These are phyloP conservation scores for Cnemophilus loriae DNA, from an alignment of 2,113 vertebrate species.

Conservation along the genomic window DNA sequence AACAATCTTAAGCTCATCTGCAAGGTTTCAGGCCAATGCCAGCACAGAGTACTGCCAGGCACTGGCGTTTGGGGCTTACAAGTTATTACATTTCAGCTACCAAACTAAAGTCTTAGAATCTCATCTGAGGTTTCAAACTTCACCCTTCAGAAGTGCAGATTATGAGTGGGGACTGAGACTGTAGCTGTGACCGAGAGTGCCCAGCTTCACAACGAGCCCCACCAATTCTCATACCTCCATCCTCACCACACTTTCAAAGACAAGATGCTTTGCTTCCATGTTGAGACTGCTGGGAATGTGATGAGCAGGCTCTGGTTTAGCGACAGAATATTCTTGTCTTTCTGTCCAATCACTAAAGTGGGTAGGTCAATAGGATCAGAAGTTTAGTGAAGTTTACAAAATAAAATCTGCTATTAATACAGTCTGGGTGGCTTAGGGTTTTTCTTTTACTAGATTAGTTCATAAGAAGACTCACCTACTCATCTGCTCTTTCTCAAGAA, in stretches of 20 bases:
- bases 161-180: background rate
- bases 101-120: background rate
- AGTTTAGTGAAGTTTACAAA: background rate
- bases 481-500: background rate
- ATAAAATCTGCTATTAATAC: background rate
- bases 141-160: background rate
- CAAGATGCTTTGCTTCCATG: background rate
- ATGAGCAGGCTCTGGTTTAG: background rate
- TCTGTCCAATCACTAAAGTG: background rate
- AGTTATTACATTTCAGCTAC: background rate
- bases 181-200: background rate
- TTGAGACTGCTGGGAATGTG: background rate
- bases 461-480: background rate
- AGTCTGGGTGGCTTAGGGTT: background rate
- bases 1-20: background rate
- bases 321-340: background rate
- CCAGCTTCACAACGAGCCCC: background rate
- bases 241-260: background rate
- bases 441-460: background rate
- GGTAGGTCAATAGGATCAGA: background rate
- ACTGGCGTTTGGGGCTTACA: background rate
- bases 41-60: background rate
- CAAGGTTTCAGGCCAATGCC: background rate
- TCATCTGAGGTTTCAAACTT: background rate
- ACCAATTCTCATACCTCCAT: rapidly evolving